Evolutionary conservation across 2,888 invertebrate species (phyloP), one percentile per base, ranked within the genome.

Genomic region (Xylota segnis): DNA sequence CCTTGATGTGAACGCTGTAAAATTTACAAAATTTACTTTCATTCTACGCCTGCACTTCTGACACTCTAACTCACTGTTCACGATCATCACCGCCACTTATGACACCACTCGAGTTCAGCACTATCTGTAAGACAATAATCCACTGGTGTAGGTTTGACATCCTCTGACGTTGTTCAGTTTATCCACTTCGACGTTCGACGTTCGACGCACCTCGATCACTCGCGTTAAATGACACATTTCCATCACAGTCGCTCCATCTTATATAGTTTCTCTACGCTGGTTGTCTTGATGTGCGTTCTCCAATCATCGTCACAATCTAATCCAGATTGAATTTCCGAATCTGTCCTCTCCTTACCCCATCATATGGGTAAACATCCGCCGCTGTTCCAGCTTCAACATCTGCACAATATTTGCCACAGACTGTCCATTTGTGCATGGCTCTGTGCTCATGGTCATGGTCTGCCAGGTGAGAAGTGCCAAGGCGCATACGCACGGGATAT

Each of bases 211-310:
- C 34, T 45, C 68, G 77, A 74, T 83, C 70, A 83, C 83, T 83
- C 45, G 58, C 58, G 65, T 40, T 63, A 87, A 87, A 87, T 87
- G 87, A 87, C 83, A 87, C 74, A 72, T 83, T 75, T 74, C 78
- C 58, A 74, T 77, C 78, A 83, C 61, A 14, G 65, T 65, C 63
- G 63, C 74, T 71, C 77, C 70, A 74, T 75, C 83, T 87, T 87
- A 87, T 82, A 86, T 82, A 82, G 84, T 82, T 82, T 86, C 71
- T 63, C 12, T 18, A 12, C 54, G 14, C 1, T 2, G 37, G 14
- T 6, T 2, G 37, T 61, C 45, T 56, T 23, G 56, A 29, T 45
- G 65, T 66, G 18, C 72, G 77, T 68, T 82, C 71, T 68, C 71
- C 50, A n/a, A 61, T 68, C 61, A n/a, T 34, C 43, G 65, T 54